Base-by-base conservation (phyloP, 2,113 vertebrate genomes). In the Neolamprologus fasciatus region DNA sequence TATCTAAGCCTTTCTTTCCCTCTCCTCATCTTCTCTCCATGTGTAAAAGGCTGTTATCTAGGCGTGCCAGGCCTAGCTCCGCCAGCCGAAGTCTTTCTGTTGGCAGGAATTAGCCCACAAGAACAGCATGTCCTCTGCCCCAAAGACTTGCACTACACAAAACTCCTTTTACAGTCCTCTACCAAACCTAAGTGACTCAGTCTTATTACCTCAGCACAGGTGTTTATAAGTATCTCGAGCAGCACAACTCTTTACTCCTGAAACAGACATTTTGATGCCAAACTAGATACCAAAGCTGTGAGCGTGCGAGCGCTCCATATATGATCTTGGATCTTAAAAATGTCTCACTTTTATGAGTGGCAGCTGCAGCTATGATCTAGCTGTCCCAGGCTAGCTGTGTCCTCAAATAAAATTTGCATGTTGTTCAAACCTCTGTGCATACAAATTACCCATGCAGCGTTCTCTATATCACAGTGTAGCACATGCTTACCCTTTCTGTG, bases 311-410 rank as follows among this genome's bases (percentile, higher is more conserved):
- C 5, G 31, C 40, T 40, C 26, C 33, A 42, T 88, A 68, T 58
- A 85, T 84, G 79, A 90, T 76, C 21, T 58, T 61, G 55, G 86
- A 86, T 89, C 71, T 82, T 80, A 76, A 86, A 86, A 88, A 88
- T 82, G 42, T 55, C 57, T 89, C 19, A 63, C 31, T 88, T 92
- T 94, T 91, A 95, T 90, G 90, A 93, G 86, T 89, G 89, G 82
- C 94, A 93, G 93, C 94, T 93, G 93, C 89, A 85, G 81, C 84
- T 51, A 17, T 50, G 47, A 47, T 66, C 21, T 28, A 40, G 9
- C 42, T 78, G 42, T 51, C 73, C 23, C 45, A 31, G 26, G 16
- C 73, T 78, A 31, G 45, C 14, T 40, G 53, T 86, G 85, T 89
- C 84, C 87, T 89, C 37, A 88, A 35, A 85, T 31, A 37, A 81